Conservation (phyloP, 2,888 invertebrate species). For the Drosophila lacicola region DNA sequence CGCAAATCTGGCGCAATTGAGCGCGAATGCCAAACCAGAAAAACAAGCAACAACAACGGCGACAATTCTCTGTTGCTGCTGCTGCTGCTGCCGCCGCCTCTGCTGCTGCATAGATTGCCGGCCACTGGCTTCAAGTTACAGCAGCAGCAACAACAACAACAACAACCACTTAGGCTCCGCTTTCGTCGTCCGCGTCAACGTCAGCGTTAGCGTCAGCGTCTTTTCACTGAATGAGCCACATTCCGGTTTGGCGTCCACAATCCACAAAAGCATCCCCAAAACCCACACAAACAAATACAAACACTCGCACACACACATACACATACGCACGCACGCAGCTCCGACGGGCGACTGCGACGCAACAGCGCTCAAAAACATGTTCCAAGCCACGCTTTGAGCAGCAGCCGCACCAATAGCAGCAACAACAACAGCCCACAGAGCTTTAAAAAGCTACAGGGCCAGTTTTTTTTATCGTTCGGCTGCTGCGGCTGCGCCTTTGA, state of each 20-base stretch:
- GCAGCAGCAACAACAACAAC: conserved; percentile 32
- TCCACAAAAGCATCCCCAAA: conserved; percentile 79
- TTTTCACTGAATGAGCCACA: conserved; percentile 81
- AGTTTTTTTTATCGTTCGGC: conserved; percentile 53
- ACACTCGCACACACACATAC: conserved; percentile 12
- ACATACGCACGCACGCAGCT: conserved; percentile 34
- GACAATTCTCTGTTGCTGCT: conserved; percentile 28
- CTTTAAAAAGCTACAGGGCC: conserved; percentile 69
- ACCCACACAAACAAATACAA: conserved; percentile 56
- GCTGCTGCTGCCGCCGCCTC: conserved; percentile 6
- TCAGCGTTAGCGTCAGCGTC: conserved; percentile 46
- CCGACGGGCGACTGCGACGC: conserved; percentile 22
- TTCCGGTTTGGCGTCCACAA: conserved; percentile 73
- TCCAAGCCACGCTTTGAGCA: conserved; percentile 59
- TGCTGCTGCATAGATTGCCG: conserved; percentile 72
- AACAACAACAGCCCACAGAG: conserved; percentile 26
- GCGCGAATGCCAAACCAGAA: conserved; percentile 79
- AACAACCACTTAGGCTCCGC: conserved; percentile 25
- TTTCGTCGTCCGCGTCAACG: conserved; percentile 37
- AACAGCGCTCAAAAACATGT: conserved; percentile 61
- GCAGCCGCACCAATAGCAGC: conserved; percentile 25
- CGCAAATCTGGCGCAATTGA: conserved; percentile 81
- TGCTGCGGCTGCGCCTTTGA: conserved; percentile 58
- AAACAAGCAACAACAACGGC: conserved; percentile 63
- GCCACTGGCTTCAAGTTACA: conserved; percentile 71